Percentiles rank a stretch among this genome's conserved stretches.
These are phyloP conservation scores for Drosophila repleta DNA, from an alignment of 1,140 invertebrate genomes.

Conservation along the genomic window DNA sequence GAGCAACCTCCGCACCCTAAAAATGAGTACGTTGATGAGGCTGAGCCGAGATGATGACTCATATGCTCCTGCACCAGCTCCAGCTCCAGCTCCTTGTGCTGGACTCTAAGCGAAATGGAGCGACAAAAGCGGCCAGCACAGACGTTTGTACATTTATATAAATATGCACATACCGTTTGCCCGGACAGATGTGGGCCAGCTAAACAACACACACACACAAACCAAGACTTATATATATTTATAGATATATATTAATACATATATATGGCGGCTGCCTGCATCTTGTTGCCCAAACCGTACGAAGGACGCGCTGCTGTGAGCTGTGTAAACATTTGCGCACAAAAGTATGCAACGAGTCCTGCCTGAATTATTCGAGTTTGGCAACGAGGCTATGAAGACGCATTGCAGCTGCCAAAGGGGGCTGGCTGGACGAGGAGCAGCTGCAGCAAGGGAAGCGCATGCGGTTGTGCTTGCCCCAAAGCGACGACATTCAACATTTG, in stretches of 20 bases:
- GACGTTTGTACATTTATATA: constrained; percentile 20
- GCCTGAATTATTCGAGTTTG: constrained; percentile 77
- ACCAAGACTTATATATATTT: constrained; percentile 4
- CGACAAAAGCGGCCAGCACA: constrained; percentile 37
- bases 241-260: too few relatives aligned
- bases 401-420: constrained; percentile 20
- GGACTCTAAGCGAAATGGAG: constrained; percentile 47
- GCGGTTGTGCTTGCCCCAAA: constrained; percentile 42
- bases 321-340: constrained; percentile 76
- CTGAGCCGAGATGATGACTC: constrained; percentile 57
- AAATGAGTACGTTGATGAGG: constrained; percentile 46
- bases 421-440: not conserved
- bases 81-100: constrained; percentile 9
- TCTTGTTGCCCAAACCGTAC: constrained; percentile 34
- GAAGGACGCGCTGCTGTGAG: constrained; percentile 50
- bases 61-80: constrained; percentile 20
- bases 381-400: constrained; percentile 40
- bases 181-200: constrained; percentile 41
- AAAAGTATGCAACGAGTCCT: constrained; percentile 79
- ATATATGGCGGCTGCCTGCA: constrained; percentile 37
- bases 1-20: constrained; percentile 38
- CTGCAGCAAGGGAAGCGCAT: not conserved
- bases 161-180: constrained; percentile 26
- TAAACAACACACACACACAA: constrained; percentile 23
- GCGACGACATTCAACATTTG: constrained; percentile 58